Percentiles rank a stretch among this genome's conserved stretches.
Evolutionary conservation across 2,888 invertebrate species (phyloP).

Genomic region (Perizoma affinitatum): DNA sequence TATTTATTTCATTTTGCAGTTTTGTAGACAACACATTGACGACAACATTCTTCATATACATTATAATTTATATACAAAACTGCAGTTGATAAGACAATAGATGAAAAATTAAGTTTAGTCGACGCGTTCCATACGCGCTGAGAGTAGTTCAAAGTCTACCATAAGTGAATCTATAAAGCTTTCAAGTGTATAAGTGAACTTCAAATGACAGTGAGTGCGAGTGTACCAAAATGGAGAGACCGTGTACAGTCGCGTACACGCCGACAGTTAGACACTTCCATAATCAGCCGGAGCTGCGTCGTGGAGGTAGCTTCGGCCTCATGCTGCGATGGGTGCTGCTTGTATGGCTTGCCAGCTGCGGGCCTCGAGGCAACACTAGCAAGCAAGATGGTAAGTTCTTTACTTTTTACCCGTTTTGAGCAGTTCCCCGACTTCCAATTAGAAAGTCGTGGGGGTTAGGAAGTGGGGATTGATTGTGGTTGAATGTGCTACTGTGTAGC

Average conservation of each 20-base stretch:
- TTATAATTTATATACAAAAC: no score
- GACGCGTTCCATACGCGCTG: no score
- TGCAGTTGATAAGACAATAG: no score
- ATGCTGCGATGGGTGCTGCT: conserved; percentile 76
- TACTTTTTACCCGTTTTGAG: not conserved
- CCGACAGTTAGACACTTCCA: conserved; percentile 77
- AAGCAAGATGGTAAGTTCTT: conserved; percentile 76
- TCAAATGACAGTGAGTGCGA: conserved; percentile 52
- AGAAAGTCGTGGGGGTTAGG: no score
- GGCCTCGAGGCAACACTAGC: conserved; percentile 73
- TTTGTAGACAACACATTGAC: conserved; percentile 6
- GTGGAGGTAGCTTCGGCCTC: conserved; percentile 62
- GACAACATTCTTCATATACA: not conserved
- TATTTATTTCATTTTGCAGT: not conserved
- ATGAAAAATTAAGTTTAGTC: no score
- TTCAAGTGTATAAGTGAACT: conserved; percentile 33
- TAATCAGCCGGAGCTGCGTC: conserved; percentile 76
- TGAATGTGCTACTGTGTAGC: no score
- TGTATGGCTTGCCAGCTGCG: conserved; percentile 74
- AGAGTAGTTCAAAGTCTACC: no score
- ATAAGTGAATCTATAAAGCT: not conserved
- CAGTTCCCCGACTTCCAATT: no score
- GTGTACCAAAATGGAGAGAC: conserved; percentile 60
- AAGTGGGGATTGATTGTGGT: no score
- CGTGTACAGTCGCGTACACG: conserved; percentile 52